Evolutionary conservation across 2,113 vertebrate genomes (phyloP).

Genomic region (Miniopterus natalensis): DNA sequence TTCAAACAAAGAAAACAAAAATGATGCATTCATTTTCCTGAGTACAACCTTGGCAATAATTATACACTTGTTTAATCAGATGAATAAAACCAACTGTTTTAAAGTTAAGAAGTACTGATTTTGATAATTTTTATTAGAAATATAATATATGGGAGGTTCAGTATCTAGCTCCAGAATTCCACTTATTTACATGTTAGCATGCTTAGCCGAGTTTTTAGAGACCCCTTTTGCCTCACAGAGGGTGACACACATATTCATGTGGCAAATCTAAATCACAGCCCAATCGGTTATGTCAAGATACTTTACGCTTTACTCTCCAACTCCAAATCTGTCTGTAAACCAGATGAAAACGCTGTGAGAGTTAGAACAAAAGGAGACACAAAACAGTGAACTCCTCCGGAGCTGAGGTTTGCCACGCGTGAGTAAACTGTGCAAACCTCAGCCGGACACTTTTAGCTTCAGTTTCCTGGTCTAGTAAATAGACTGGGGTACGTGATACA

Average conservation of each 20-base stretch:
- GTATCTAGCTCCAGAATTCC: not conserved
- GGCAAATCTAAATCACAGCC: not conserved
- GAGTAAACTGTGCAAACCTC: not conserved
- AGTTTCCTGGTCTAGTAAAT: not conserved
- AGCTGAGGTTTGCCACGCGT: not conserved
- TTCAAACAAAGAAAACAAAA: not conserved
- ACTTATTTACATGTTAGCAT: not conserved
- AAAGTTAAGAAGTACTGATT: not conserved
- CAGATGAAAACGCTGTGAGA: not conserved
- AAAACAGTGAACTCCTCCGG: not conserved
- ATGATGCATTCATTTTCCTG: constrained; percentile 13
- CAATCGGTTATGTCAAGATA: not conserved
- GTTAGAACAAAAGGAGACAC: not conserved
- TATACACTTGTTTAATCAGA: not conserved
- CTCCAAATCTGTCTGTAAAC: not conserved
- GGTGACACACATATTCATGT: constrained; percentile 4
- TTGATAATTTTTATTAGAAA: not conserved
- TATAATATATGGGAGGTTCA: not conserved
- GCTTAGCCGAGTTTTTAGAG: constrained; percentile 6
- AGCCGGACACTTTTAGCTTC: not conserved
- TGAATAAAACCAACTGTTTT: not conserved
- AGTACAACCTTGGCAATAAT: not conserved
- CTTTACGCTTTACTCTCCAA: not conserved
- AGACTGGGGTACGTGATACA: not conserved
- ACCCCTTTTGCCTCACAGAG: not conserved